Conservation (phyloP, 2,113 vertebrate genomes). For the Ammospiza nelsoni region DNA sequence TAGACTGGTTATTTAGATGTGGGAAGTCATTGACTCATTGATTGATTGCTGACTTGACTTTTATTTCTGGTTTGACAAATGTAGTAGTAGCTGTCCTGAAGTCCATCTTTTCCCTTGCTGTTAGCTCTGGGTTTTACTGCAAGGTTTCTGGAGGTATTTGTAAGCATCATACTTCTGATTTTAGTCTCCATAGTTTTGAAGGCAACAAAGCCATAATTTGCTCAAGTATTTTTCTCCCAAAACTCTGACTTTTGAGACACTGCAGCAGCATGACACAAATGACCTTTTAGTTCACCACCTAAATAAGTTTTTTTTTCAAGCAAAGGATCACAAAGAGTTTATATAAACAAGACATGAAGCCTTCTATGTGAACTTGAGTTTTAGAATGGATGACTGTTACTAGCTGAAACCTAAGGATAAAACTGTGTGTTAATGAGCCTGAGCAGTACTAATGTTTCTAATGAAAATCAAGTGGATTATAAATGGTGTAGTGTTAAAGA, state of each 20-base stretch:
- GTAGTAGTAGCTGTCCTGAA: not conserved
- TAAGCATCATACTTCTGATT: not conserved
- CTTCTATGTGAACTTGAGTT: not conserved
- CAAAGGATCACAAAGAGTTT: not conserved
- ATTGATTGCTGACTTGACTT: not conserved
- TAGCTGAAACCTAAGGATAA: not conserved
- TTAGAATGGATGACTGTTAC: not conserved
- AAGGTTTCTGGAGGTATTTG: not conserved
- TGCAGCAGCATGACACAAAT: not conserved
- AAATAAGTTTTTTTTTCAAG: not conserved
- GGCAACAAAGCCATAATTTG: not conserved
- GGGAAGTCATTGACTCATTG: accelerated
- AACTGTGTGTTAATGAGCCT: not conserved
- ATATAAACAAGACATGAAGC: not conserved
- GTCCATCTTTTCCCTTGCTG: not conserved
- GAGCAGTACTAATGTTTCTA: not conserved
- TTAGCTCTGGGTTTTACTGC: not conserved
- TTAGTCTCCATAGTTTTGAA: not conserved
- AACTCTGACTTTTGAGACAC: not conserved
- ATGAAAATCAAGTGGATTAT: not conserved
- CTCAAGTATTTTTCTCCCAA: not conserved
- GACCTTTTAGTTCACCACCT: not conserved
- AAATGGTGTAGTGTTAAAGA: not conserved
- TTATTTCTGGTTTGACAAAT: not conserved
- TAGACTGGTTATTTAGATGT: not conserved